Percentiles rank a stretch among this genome's conserved stretches.
Conservation (phyloP, 2,113 vertebrate genomes). For the Petrocephalus microphthalmus region DNA sequence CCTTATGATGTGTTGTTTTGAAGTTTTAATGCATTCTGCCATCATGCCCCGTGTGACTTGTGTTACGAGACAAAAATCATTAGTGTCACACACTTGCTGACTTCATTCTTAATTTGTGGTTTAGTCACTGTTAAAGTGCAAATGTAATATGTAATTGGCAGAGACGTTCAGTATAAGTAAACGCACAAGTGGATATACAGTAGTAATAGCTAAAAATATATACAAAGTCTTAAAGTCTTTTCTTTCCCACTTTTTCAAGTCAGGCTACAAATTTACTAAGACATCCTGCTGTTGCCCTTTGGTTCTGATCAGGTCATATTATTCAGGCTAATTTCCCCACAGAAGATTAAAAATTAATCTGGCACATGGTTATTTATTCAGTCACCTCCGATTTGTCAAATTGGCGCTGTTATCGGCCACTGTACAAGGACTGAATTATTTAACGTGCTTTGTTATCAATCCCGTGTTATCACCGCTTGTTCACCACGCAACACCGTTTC, state of each 20-base stretch:
- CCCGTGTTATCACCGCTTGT: conserved; percentile 30
- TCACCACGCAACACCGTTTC: conserved; percentile 15
- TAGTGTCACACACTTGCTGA: neutral
- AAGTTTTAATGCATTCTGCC: neutral
- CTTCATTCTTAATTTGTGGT: neutral
- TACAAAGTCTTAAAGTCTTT: neutral
- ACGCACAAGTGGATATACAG: neutral
- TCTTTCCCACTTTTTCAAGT: neutral
- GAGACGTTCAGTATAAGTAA: neutral
- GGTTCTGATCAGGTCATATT: conserved; percentile 27
- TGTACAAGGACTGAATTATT: conserved; percentile 37
- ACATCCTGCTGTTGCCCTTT: conserved; percentile 18
- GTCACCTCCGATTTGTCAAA: conserved; percentile 36
- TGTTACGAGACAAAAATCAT: conserved; percentile 1
- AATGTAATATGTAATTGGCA: conserved; percentile 6
- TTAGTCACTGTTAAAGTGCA: conserved; percentile 1
- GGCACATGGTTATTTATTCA: conserved; percentile 28
- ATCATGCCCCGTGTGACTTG: neutral
- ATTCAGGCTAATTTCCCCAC: conserved; percentile 34
- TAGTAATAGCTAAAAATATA: neutral
- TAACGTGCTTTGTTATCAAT: conserved; percentile 29
- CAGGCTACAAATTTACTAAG: conserved; percentile 14
- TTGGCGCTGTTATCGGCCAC: conserved; percentile 31
- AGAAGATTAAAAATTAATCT: conserved; percentile 37
- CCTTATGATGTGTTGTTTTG: neutral